phyloP scores from a whole-genome alignment of 92 coral and sea anemone species.

The Zoanthus solanderi region DNA sequence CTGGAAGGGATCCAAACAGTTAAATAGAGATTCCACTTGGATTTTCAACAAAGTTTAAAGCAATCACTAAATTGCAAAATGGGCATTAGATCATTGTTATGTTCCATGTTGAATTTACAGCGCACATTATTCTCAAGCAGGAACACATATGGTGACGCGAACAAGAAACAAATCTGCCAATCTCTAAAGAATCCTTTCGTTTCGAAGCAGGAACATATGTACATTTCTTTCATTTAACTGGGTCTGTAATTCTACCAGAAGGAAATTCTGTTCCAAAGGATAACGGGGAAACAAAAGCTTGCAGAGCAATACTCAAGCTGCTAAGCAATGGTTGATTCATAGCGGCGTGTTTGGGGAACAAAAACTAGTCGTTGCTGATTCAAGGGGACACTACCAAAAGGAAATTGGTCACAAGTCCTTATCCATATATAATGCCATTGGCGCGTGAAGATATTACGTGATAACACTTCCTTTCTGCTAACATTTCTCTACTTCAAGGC shows the following conservation, averaged over 20 bases:
- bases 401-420: background rate
- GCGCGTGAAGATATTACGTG: background rate
- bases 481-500: slow-evolving; percentile 8
- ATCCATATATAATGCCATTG: background rate
- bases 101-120: background rate
- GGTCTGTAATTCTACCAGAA: background rate
- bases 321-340: background rate
- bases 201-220: slow-evolving; percentile 3
- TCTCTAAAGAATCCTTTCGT: background rate
- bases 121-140: background rate
- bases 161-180: background rate
- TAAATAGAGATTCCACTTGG: background rate
- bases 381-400: background rate
- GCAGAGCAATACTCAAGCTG: background rate
- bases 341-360: background rate
- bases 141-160: background rate
- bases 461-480: background rate
- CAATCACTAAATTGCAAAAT: slow-evolving; percentile 2
- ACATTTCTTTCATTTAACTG: background rate
- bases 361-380: background rate
- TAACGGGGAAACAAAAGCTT: background rate
- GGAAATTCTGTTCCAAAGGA: slow-evolving; percentile 1
- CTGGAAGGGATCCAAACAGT: background rate
- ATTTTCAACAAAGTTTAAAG: background rate
- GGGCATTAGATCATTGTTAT: background rate